A percentile compares a stretch with the other conserved stretches of the same genome.
Evolutionary conservation across 2,113 vertebrate species (phyloP).

Genomic region (Onychorhynchus coronatus): DNA sequence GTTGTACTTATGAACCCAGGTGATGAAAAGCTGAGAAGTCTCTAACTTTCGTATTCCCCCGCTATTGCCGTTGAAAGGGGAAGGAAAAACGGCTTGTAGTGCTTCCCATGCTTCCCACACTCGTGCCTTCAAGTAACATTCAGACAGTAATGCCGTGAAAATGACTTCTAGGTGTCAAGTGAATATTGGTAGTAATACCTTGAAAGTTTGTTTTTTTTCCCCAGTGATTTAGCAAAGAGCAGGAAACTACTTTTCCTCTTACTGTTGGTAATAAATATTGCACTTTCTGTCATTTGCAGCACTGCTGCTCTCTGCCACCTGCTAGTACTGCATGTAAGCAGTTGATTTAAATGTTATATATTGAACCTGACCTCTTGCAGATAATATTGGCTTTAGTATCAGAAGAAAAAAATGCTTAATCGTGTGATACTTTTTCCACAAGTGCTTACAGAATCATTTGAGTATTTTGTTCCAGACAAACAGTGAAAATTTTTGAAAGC

Average conservation of each 20-base stretch:
- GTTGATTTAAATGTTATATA: background rate
- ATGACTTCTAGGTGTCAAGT: background rate
- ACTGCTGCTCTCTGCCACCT: background rate
- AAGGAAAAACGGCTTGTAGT: background rate
- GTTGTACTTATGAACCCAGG: background rate
- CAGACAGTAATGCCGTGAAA: background rate
- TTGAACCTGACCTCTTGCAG: background rate
- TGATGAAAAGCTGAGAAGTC: background rate
- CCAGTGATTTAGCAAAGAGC: background rate
- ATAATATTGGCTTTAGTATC: background rate
- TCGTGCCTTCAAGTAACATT: background rate
- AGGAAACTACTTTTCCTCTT: background rate
- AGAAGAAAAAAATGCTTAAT: background rate
- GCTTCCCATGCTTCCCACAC: background rate
- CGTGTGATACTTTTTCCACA: background rate
- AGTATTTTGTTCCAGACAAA: background rate
- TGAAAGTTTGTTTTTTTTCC: background rate
- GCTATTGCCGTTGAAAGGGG: fast-evolving
- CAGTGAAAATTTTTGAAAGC: background rate
- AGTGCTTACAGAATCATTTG: background rate
- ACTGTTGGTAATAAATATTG: fast-evolving
- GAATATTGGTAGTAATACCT: background rate
- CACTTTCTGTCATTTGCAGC: background rate
- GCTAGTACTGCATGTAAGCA: background rate
- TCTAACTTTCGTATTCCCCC: fast-evolving